These are phyloP conservation scores for Anneissia japonica DNA, from an alignment of 35 echinoderm and acorn worm species.

Conservation along the genomic window DNA sequence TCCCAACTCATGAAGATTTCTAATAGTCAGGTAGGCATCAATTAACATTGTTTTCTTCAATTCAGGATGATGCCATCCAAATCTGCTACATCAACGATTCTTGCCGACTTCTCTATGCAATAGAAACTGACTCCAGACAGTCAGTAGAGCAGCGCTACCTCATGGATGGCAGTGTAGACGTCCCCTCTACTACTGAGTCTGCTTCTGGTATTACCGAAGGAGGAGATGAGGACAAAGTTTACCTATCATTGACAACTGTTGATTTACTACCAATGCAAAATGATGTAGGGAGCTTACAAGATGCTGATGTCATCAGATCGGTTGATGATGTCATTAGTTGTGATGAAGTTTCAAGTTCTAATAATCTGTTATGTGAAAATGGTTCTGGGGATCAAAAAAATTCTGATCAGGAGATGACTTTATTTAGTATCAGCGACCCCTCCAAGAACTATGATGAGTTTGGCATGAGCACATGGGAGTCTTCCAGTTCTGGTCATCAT, in stretches of 20 bases:
- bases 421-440: background rate
- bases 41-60: slow-evolving; percentile 5
- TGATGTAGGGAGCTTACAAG: slow-evolving; percentile 1
- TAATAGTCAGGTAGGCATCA: no score
- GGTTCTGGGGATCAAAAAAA: background rate
- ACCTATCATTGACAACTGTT: background rate
- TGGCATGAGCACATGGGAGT: background rate
- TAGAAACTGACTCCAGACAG: slow-evolving; percentile 46
- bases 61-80: slow-evolving; percentile 85
- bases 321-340: slow-evolving; percentile 19
- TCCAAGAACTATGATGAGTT: background rate
- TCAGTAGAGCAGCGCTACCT: slow-evolving; percentile 18
- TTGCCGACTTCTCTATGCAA: slow-evolving; percentile 86
- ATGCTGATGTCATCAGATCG: slow-evolving; percentile 45
- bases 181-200: background rate
- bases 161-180: background rate
- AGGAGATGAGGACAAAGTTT: background rate
- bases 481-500: background rate
- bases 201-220: background rate
- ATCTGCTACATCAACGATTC: slow-evolving; percentile 76
- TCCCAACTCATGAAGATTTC: background rate
- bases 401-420: background rate
- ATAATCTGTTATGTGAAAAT: background rate
- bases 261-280: background rate
- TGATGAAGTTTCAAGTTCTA: background rate